Evolutionary conservation across 2,113 vertebrate genomes (phyloP), one percentile per base, ranked within the genome.

Genomic region (Myrmecobius fasciatus): DNA sequence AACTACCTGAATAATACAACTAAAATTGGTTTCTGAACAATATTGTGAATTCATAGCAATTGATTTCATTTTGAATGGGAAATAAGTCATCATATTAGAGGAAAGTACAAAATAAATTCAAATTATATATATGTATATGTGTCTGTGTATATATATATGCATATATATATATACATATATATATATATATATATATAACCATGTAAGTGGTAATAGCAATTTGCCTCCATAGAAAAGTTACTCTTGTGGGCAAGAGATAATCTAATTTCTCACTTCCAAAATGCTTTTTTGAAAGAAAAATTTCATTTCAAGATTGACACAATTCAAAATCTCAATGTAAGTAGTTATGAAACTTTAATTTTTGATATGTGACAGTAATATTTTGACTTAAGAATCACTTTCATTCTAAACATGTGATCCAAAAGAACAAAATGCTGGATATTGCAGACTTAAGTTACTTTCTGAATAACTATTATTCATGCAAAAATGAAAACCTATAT

Each of bases 361-460:
- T 92, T 49, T 95, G 49, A 90, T 53, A 47, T 83, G 67, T 20
- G 67, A 83, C 0, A n/a, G 17, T 4, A 83, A 24, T 43, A 43
- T 83, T 83, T 83, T 83, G 7, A 24, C 17, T 83, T 43, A 83
- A 83, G 31, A 83, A 83, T 83, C 20, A 43, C 36, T 83, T 75
- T 83, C 14, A 96, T 56, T 12, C 25, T 25, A 94, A 96, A 94
- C 31, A 75, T 52, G 5, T 25, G 26, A 92, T 10, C 24, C 54
- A 20, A 92, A 53, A 91, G 91, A 9, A 93, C 24, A 94, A 96
- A 92, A 93, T 91, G 53, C 51, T 47, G 52, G 51, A 96, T 92
- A 89, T 20, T 91, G 67, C 20, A 93, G 56, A 91, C 0, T 6
- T 26, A 53, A 17, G 31, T 7, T 94, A 43, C 36, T 10, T 95